Conservation (phyloP, 2,113 vertebrate genomes). For the Crotalus horridus region DNA sequence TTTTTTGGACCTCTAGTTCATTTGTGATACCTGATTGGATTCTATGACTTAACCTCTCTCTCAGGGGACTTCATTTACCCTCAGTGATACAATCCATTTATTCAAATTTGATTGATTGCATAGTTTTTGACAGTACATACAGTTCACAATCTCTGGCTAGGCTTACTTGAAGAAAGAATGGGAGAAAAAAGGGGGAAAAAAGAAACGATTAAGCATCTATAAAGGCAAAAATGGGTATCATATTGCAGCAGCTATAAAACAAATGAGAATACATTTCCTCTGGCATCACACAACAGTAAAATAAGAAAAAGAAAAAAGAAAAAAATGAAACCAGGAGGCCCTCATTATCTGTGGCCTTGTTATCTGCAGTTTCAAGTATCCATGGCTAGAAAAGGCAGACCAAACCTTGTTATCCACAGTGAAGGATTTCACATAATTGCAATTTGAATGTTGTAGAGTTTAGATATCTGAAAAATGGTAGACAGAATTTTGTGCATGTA, state of each 20-base stretch:
- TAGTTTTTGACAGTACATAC: background rate
- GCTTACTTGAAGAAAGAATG: background rate
- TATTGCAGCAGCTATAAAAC: background rate
- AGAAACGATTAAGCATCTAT: background rate
- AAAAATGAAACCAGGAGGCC: background rate
- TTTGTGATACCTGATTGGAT: background rate
- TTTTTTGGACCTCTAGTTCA: background rate
- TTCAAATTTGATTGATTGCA: background rate
- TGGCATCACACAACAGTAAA: background rate
- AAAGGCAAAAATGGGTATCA: background rate
- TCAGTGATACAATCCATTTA: background rate
- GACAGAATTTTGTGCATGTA: background rate
- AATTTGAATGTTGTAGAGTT: background rate
- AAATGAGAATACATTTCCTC: background rate
- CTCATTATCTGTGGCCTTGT: background rate
- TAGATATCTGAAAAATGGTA: background rate
- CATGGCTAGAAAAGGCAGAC: background rate
- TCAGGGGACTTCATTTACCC: background rate
- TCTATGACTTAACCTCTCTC: background rate
- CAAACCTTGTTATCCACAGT: background rate
- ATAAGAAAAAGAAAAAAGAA: background rate
- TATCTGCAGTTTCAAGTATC: background rate
- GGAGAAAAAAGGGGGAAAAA: background rate
- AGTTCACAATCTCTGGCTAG: background rate
- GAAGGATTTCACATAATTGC: background rate